Base-by-base conservation (phyloP, 2,888 invertebrate genomes). In the Branchinecta sandiegonensis region DNA sequence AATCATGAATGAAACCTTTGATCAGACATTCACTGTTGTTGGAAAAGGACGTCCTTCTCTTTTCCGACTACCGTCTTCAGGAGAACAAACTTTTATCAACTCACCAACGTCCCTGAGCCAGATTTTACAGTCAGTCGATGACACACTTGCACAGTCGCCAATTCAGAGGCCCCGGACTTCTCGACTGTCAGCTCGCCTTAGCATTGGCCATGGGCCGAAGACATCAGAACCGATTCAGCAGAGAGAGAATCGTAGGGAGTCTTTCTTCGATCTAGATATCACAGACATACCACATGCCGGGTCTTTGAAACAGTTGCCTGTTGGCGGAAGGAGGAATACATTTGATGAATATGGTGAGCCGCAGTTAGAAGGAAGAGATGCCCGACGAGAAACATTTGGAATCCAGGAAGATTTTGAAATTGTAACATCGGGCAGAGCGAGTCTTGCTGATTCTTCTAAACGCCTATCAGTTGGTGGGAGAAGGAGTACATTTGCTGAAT, bases 1-100 rank as follows among this genome's bases (percentile, higher is more conserved):
- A 11, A 23, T 56, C 63, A 56, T 56, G 63, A 10, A 56, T 56
- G 63, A 56, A n/a, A 56, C 63, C 23, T 56, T 56, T n/a, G 63
- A n/a, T 56, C 63, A n/a, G 23, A 56, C 63, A 56, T 23, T 23
- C 63, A 56, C 63, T 23, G 23, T 17, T 17, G 63, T 56, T n/a
- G 63, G 63, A 23, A 56, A 17, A 56, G 23, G 14, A 10, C n/a
- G 63, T 9, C 23, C 23, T n/a, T 56, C 63, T 2, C 63, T 56
- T 8, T 56, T 56, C 10, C 63, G 63, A 56, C 11, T 56, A 17
- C 63, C 63, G 8, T 23, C n/a, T 17, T 17, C 63, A 56, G 23
- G 23, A 17, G 23, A 56, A 17, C 14, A 56, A n/a, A 56, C 63
- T 2, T 56, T 56, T 56, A 11, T 56, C 23, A 23, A 56, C 8